A percentile compares a stretch with the other conserved stretches of the same genome.
Evolutionary conservation across 1,140 invertebrate species (phyloP).

Genomic region (Brachionus sp.): DNA sequence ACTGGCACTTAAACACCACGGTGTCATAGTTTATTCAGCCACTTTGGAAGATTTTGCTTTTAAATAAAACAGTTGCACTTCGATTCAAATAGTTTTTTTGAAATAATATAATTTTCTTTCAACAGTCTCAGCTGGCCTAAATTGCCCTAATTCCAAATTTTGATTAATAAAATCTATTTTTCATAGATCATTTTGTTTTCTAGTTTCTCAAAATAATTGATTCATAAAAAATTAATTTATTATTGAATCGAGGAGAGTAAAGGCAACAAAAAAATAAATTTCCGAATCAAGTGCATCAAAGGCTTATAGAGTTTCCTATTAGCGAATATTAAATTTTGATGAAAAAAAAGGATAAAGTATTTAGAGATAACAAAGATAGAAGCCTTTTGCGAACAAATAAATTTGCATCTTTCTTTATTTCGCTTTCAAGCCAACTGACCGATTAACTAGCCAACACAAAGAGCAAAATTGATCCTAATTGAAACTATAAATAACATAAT

Average conservation of each 20-base stretch:
- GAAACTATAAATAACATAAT: not conserved
- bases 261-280: not conserved
- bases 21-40: not conserved
- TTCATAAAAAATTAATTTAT: not conserved
- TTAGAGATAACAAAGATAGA: not conserved
- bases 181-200: not conserved
- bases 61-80: not conserved
- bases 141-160: not conserved
- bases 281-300: slow-evolving; percentile 38
- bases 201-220: not conserved
- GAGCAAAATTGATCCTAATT: slow-evolving; percentile 4
- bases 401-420: slow-evolving; percentile 18
- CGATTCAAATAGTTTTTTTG: not conserved
- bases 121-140: not conserved
- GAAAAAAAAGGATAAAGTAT: not conserved
- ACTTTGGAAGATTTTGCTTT: not conserved
- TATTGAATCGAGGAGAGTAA: not conserved
- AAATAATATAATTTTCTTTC: not conserved
- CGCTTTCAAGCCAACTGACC: slow-evolving; percentile 23
- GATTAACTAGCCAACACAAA: slow-evolving; percentile 11
- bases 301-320: not conserved
- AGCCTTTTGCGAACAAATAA: not conserved
- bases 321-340: not conserved
- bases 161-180: not conserved
- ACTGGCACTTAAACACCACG: not conserved